Percentiles rank a stretch among this genome's conserved stretches.
Evolutionary conservation across 2,888 invertebrate genomes (phyloP).

Genomic region (Acleris cristana): DNA sequence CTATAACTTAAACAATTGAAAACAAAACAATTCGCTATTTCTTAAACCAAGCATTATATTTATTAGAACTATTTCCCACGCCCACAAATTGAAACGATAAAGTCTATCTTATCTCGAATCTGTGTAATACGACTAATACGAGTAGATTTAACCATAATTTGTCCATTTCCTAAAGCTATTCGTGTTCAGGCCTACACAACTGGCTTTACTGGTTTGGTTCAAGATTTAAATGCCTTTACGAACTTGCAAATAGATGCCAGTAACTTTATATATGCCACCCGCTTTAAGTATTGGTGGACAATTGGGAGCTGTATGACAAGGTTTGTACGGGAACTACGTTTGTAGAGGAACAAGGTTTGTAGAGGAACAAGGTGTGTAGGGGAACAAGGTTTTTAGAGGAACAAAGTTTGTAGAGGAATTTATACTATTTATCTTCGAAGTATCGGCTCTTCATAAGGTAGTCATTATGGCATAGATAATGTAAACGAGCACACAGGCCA

Average conservation of each 20-base stretch:
- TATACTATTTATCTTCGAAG: no score
- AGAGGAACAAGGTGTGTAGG: no score
- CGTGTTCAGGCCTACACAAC: slow-evolving; percentile 7
- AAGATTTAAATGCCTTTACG: not conserved
- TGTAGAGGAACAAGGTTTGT: no score
- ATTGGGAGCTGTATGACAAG: not conserved
- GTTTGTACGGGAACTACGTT: no score
- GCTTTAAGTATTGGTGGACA: not conserved
- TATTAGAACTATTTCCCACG: slow-evolving; percentile 12
- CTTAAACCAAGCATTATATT: not conserved
- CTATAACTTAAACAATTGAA: no score
- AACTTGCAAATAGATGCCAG: slow-evolving; percentile 6
- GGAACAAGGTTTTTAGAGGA: no score
- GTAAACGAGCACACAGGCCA: no score
- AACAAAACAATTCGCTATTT: no score
- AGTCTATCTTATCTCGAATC: slow-evolving; percentile 26
- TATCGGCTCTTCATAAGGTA: no score
- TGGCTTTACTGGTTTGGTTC: slow-evolving; percentile 20
- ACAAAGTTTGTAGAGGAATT: no score
- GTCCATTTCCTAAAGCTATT: slow-evolving; percentile 16
- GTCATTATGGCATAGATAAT: no score
- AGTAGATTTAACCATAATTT: slow-evolving; percentile 19
- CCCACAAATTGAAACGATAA: slow-evolving; percentile 19
- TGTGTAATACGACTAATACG: slow-evolving; percentile 27
- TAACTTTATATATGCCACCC: not conserved